Evolutionary conservation across 2,113 vertebrate genomes (phyloP).

Genomic region (Scomber colias): DNA sequence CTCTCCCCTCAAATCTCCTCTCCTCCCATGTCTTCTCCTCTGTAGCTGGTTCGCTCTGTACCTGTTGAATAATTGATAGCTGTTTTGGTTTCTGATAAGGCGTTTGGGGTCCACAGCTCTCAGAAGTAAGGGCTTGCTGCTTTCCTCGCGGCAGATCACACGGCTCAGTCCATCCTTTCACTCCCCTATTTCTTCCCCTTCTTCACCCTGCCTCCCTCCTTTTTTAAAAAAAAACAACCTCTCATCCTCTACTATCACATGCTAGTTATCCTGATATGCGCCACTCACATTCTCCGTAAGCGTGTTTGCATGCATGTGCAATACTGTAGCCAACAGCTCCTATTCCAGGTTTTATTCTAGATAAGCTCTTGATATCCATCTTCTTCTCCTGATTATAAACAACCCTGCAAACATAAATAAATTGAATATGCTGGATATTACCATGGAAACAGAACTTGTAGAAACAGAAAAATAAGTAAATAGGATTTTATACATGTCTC

Average conservation of each 20-base stretch:
- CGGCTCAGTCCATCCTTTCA: constrained; percentile 40
- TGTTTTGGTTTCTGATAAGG: constrained; percentile 45
- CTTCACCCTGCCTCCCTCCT: neutral
- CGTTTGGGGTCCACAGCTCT: constrained; percentile 30
- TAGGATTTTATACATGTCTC: constrained; percentile 26
- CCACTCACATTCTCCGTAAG: constrained; percentile 13
- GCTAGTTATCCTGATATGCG: constrained; percentile 32
- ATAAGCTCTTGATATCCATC: constrained; percentile 51
- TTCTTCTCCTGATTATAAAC: constrained; percentile 51
- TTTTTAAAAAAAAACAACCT: neutral
- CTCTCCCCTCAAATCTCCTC: constrained; percentile 55
- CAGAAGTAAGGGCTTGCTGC: constrained; percentile 61
- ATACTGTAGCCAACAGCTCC: neutral
- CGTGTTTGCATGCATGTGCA: constrained; percentile 15
- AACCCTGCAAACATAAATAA: constrained; percentile 51
- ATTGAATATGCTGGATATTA: constrained; percentile 42
- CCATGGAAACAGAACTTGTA: constrained; percentile 67
- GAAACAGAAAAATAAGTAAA: constrained; percentile 47
- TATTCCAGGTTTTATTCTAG: constrained; percentile 26
- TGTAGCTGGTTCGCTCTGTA: constrained; percentile 34
- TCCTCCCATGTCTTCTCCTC: constrained; percentile 57
- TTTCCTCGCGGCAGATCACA: constrained; percentile 65
- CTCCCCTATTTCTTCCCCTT: constrained; percentile 20
- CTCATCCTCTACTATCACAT: constrained; percentile 20
- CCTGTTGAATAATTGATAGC: constrained; percentile 50